Percentiles rank a stretch among this genome's conserved stretches.
Evolutionary conservation across 2,888 invertebrate species (phyloP).

Genomic region (Cephalotes varians): DNA sequence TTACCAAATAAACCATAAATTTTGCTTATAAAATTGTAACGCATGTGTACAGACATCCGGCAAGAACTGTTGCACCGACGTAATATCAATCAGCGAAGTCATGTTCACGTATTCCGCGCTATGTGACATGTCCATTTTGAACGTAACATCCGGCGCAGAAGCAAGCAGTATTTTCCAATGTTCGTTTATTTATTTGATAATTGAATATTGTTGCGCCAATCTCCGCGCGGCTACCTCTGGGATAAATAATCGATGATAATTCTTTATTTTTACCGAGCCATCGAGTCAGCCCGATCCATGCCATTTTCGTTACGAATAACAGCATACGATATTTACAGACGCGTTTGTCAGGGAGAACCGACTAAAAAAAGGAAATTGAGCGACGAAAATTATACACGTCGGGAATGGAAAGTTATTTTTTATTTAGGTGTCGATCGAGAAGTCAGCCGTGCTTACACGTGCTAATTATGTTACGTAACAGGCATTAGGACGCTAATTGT

Average conservation of each 20-base stretch:
- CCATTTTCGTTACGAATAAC: neutral
- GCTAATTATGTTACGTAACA: conserved; percentile 77
- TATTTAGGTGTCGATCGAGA: conserved; percentile 60
- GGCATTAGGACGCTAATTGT: conserved; percentile 57
- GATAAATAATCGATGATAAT: conserved; percentile 3
- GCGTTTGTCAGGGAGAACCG: neutral
- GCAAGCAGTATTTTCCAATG: neutral
- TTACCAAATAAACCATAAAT: no score
- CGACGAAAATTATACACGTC: conserved; percentile 50
- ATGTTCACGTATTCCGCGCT: neutral
- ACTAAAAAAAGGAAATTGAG: conserved; percentile 10
- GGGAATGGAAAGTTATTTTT: conserved; percentile 68
- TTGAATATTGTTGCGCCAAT: conserved; percentile 6
- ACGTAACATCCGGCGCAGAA: neutral
- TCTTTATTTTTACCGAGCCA: conserved; percentile 25
- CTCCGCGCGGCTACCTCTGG: neutral
- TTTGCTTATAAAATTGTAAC: no score
- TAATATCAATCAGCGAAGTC: neutral
- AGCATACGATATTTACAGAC: conserved; percentile 1
- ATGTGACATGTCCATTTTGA: neutral
- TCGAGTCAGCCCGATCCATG: neutral
- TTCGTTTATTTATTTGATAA: conserved; percentile 4
- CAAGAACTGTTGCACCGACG: no score
- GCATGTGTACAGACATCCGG: no score
- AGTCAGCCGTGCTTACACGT: conserved; percentile 63